Evolutionary conservation across 2,113 vertebrate genomes (phyloP), one percentile per base, ranked within the genome.

Genomic region (Leptobrachium leishanense): DNA sequence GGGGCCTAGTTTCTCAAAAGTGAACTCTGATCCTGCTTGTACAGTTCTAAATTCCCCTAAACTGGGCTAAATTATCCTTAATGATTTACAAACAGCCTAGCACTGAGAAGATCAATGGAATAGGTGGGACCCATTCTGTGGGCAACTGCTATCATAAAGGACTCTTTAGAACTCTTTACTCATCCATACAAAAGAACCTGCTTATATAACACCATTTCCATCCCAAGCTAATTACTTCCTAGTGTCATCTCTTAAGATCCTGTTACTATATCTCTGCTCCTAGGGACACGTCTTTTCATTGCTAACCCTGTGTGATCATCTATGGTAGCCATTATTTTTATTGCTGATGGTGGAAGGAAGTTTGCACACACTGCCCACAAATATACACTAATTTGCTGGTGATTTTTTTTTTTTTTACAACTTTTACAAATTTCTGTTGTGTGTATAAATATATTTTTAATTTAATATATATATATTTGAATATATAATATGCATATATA

Each of bases 171-270:
- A 67, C 54, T 64, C 64, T 39, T 63, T 6, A 53, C 43, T 43
- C 44, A 8, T 62, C 10, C 67, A 69, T 50, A 68, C 55, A 77
- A 77, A 77, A 31, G 55, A 73, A 40, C 44, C 46, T 74, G 63
- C 43, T 74, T 73, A 80, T 44, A 68, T 70, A 68, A 57, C 64
- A 59, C 77, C 20, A 46, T 77, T 74, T 71, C 63, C 71, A 74
- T 80, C 77, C 77, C 70, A 73, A 68, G 64, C 42, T 74, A 80
- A 74, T 80, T 59, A 80, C 71, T 74, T 80, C 70, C 70, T 9
- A 80, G 77, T 80, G 77, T 80, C 77, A 80, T 68, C 77, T 74
- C 77, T 64, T 42, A 7, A 57, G 43, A 70, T 68, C 71, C 50
- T 57, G 50, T 74, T 74, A 80, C 69, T 80, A 41, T 12, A 80